Base-by-base conservation (phyloP, 2,113 vertebrate species). In the Perca flavescens region DNA sequence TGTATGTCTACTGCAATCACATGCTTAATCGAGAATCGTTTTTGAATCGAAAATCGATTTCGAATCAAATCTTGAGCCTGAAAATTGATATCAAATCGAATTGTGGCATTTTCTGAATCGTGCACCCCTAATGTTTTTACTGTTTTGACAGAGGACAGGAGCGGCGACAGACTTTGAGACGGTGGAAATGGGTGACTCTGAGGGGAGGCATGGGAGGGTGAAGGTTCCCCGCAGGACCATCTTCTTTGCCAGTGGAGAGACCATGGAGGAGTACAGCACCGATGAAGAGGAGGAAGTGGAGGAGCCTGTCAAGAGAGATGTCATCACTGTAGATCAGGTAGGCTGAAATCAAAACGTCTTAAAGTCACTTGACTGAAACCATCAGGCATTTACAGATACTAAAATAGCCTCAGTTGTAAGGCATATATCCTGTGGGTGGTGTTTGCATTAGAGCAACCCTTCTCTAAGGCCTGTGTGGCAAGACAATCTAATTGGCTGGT, bases 181-280 rank as follows among this genome's bases (percentile, higher is more conserved):
- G 70, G 97, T 99, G 85, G 97, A 99, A 86, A 96, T 99, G 73
- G 97, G 96, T 43, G 94, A 97, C 74, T 61, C 95, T 16, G 92
- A 87, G 9, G 96, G 93, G 87, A 95, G 86, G 40, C 96, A 95
- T n/a, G 4, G 77, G 34, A 94, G 67, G 67, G 77, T 77, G n/a
- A 99, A 97, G 94, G 86, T 97, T 74, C 98, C 98, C 9, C 96
- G 97, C 31, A 96, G 96, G 79, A 97, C 97, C 81, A 99, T 99
- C 90, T 96, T 97, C 92, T 99, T 99, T 86, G 98, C 97, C 78
- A 98, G 96, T 88, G 98, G 98, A 52, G 98, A 99, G 89, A 99
- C 97, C 21, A 99, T 99, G 98, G 98, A 99, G 90, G 98, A 99
- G 88, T 99, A 96, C 61, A 99, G 98, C 89, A 99, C 98, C 11